Evolutionary conservation across 1,140 invertebrate species (phyloP).

Genomic region (Hetaerina americana): DNA sequence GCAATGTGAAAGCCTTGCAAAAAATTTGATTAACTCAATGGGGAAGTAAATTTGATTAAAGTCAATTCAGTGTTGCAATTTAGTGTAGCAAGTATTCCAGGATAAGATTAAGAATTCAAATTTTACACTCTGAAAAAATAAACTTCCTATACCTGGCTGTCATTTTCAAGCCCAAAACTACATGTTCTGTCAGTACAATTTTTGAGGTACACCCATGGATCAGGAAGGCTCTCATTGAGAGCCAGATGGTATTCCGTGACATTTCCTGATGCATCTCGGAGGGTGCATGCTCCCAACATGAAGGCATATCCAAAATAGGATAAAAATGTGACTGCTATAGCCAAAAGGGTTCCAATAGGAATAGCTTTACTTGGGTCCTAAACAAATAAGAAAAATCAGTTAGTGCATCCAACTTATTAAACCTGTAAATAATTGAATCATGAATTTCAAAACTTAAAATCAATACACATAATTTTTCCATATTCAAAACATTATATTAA

Average conservation of each 20-base stretch:
- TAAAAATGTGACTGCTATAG: conserved; percentile 38
- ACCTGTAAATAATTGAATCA: not conserved
- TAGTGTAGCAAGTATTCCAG: too few species aligned
- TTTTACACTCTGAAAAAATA: not conserved
- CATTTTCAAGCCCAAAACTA: conserved; percentile 31
- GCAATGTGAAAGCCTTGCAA: too few species aligned
- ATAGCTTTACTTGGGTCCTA: conserved; percentile 33
- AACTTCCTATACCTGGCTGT: conserved; percentile 26
- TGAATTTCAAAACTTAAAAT: not conserved
- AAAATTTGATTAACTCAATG: too few species aligned
- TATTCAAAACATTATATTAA: not conserved
- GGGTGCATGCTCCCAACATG: conserved; percentile 30
- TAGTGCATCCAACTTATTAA: not conserved
- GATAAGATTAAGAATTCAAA: not conserved
- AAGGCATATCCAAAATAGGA: conserved; percentile 38
- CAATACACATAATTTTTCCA: not conserved
- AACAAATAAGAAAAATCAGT: conserved; percentile 8
- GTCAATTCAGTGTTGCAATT: too few species aligned
- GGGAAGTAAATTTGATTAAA: too few species aligned
- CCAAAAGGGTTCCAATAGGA: conserved; percentile 42
- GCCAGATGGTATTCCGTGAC: conserved; percentile 18
- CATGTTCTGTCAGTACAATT: conserved; percentile 23
- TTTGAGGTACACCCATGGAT: conserved; percentile 9
- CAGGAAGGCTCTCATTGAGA: conserved; percentile 7
- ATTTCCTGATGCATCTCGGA: conserved; percentile 31